phyloP scores from a whole-genome alignment of 2,113 vertebrate species.

The Stegostoma tigrinum region DNA sequence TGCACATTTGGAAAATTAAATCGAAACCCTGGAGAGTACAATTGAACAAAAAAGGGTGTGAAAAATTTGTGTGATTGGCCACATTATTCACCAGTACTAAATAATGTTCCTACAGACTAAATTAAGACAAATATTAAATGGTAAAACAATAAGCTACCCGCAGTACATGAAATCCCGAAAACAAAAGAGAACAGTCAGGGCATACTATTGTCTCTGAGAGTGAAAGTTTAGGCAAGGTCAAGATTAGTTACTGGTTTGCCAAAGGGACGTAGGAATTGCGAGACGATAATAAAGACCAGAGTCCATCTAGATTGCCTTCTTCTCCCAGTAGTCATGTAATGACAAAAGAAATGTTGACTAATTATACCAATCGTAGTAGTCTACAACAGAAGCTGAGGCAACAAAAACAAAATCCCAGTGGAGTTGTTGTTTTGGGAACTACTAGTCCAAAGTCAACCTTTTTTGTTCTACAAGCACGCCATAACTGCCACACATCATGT shows the following conservation, averaged over 20 bases:
- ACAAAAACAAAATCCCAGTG: neutral
- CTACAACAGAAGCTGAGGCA: neutral
- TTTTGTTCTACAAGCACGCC: neutral
- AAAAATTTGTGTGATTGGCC: neutral
- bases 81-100: neutral
- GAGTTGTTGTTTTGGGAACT: neutral
- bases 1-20: neutral
- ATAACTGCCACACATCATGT: neutral
- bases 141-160: neutral
- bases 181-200: neutral
- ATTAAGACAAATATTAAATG: neutral
- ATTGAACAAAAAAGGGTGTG: neutral
- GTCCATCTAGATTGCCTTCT: constrained; percentile 1
- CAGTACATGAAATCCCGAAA: neutral
- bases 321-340: neutral
- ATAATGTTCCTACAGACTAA: neutral
- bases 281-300: neutral
- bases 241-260: neutral
- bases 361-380: neutral
- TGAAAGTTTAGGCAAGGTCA: neutral
- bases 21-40: neutral
- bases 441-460: neutral
- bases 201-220: neutral
- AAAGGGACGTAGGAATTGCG: neutral
- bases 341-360: neutral